Conservation (phyloP, 2,797 vertebrate species). For the Spinibarbus caldwelli region DNA sequence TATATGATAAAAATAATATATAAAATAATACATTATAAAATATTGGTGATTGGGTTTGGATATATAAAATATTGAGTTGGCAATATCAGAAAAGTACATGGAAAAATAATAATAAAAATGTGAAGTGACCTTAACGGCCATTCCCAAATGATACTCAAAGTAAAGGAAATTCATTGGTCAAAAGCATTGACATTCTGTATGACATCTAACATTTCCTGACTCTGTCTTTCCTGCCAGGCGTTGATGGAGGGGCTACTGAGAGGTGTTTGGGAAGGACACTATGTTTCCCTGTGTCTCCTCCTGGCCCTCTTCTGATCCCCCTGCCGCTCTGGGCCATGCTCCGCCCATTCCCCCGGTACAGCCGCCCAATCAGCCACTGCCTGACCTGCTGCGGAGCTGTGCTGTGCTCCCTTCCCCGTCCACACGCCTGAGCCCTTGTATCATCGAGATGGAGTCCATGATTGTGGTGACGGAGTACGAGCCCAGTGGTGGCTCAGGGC, state of each 20-base stretch:
- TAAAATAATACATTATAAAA: not conserved
- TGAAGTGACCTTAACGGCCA: not conserved
- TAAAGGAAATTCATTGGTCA: not conserved
- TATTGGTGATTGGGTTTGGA: not conserved
- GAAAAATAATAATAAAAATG: not conserved
- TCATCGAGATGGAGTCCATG: constrained; percentile 89
- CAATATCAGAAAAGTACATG: not conserved
- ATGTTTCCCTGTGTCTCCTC: constrained; percentile 86
- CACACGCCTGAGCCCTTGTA: constrained; percentile 66
- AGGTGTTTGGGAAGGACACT: constrained; percentile 71
- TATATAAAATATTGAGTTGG: not conserved
- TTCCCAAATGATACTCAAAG: not conserved
- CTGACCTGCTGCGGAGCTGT: constrained; percentile 81
- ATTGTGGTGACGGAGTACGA: constrained; percentile 92
- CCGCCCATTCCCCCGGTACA: constrained; percentile 63
- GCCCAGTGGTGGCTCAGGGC: constrained; percentile 67
- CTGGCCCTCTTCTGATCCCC: constrained; percentile 76
- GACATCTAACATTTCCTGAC: not conserved
- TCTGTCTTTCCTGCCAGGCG: constrained; percentile 42
- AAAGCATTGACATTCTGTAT: not conserved
- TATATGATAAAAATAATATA: not conserved
- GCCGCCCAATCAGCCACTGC: constrained; percentile 71
- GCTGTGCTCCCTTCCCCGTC: constrained; percentile 55
- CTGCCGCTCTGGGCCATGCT: constrained; percentile 72
- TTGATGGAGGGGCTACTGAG: constrained; percentile 72